Base-by-base conservation (phyloP, 2,888 invertebrate species). In the Lysandra coridon region DNA sequence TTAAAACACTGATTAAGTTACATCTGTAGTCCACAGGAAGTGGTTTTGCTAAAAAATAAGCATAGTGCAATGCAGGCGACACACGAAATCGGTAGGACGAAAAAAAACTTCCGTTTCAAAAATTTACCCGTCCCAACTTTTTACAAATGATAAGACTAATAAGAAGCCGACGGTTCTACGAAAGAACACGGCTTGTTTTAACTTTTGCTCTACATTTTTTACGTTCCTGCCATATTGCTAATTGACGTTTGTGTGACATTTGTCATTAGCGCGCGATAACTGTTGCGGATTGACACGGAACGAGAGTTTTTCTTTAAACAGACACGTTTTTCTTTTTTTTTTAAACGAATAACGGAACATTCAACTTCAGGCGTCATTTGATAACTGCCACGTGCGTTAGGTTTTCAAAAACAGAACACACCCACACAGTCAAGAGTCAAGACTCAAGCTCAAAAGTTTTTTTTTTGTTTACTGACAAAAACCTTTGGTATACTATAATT, bases 211-310 rank as follows among this genome's bases (percentile, higher is more conserved):
- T 14, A 76, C 23, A 33, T 75, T 75, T 75, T 76, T 76, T 30
- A 53, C 74, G 49, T 49, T 14, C 75, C 37, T 57, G 57, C 76
- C 57, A 33, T 57, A 33, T 57, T 23, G 76, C 53, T 76, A 76
- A 76, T 76, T 76, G 76, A 76, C 76, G 33, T 79, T 79, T 79
- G 75, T 79, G 78, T 69, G 69, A 78, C 78, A 62, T 44, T n/a
- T 75, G 62, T 64, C 75, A 75, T 79, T 79, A 79, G 62, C 62
- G 78, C 78, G 80, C 73, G 57, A 57, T 62, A 86, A 87, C 87
- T 81, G 84, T 91, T 88, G 90, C 83, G 85, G 88, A 89, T 80
- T 86, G 88, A 90, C 86, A 86, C 82, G 88, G 88, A 74, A 74
- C 49, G 49, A 75, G 75, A 49, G 33, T 33, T 53, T 53, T 53